Percentiles rank a stretch among this genome's conserved stretches.
These are phyloP conservation scores for Diadromus collaris DNA, from an alignment of 2,888 invertebrate genomes.

Conservation along the genomic window DNA sequence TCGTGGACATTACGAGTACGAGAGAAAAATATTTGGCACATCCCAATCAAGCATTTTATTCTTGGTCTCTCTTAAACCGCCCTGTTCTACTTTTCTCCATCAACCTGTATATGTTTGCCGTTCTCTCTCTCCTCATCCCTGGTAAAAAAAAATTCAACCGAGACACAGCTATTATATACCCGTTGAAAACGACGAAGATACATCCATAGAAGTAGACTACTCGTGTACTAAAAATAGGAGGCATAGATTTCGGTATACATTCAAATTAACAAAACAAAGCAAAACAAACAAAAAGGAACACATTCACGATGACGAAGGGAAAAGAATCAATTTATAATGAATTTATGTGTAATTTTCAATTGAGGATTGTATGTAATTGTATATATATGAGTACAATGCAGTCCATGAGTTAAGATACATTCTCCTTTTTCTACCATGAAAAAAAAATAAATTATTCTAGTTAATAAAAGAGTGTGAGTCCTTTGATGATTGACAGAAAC, in stretches of 20 bases:
- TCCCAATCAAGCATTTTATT: constrained; percentile 8
- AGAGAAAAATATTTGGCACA: constrained; percentile 20
- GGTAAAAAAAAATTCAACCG: constrained; percentile 38
- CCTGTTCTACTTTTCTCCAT: constrained; percentile 54
- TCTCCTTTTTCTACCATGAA: constrained; percentile 80
- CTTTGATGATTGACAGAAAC: constrained; percentile 42
- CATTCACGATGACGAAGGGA: constrained; percentile 67
- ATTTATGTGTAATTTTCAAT: constrained; percentile 79
- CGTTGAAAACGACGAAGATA: constrained; percentile 51
- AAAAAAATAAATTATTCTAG: constrained; percentile 80
- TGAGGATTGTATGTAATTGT: constrained; percentile 79
- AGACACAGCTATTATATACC: constrained; percentile 47
- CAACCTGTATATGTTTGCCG: constrained; percentile 59
- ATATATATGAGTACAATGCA: constrained; percentile 79
- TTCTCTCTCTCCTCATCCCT: constrained; percentile 59
- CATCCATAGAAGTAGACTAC: constrained; percentile 50
- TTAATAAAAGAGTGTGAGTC: constrained; percentile 76
- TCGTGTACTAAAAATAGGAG: constrained; percentile 43
- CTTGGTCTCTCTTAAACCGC: constrained; percentile 15
- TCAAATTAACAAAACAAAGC: constrained; percentile 53
- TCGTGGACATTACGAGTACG: constrained; percentile 32
- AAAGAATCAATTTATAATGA: constrained; percentile 76
- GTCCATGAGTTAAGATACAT: constrained; percentile 80
- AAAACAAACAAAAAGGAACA: constrained; percentile 41
- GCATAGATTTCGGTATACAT: constrained; percentile 61